Evolutionary conservation across 2,113 vertebrate species (phyloP).

Genomic region (Entomyzon cyanotis): DNA sequence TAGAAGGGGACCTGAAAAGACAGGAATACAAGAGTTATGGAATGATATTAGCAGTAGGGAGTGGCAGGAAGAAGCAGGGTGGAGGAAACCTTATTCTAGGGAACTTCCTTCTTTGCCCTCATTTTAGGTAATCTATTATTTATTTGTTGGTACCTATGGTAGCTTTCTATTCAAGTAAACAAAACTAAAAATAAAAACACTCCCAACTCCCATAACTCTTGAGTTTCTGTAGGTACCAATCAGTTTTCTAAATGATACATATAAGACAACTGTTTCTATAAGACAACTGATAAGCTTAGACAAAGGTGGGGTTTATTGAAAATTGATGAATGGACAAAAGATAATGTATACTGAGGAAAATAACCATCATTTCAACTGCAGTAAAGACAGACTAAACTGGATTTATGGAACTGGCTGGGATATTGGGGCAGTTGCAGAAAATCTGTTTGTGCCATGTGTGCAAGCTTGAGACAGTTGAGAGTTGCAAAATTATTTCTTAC

Average conservation of each 20-base stretch:
- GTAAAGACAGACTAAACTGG: not conserved
- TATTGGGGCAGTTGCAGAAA: not conserved
- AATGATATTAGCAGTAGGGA: not conserved
- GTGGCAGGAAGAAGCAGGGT: not conserved
- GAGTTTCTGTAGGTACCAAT: not conserved
- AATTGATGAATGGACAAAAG: not conserved
- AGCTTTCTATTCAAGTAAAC: not conserved
- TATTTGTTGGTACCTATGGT: not conserved
- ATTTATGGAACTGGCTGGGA: not conserved
- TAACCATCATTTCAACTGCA: not conserved
- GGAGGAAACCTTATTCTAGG: not conserved
- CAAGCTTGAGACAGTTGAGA: not conserved
- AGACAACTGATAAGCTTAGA: not conserved
- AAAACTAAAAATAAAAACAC: not conserved
- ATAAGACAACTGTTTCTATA: not conserved
- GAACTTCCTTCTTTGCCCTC: not conserved
- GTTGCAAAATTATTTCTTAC: not conserved
- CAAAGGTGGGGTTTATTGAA: not conserved
- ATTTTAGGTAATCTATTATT: not conserved
- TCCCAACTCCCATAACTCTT: accelerated
- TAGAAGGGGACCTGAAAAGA: not conserved
- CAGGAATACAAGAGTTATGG: not conserved
- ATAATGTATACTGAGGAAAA: not conserved
- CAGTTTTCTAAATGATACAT: accelerated
- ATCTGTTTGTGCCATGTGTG: not conserved